These are phyloP conservation scores for Cordilura impudica DNA, from an alignment of 2,888 invertebrate genomes.

Conservation along the genomic window DNA sequence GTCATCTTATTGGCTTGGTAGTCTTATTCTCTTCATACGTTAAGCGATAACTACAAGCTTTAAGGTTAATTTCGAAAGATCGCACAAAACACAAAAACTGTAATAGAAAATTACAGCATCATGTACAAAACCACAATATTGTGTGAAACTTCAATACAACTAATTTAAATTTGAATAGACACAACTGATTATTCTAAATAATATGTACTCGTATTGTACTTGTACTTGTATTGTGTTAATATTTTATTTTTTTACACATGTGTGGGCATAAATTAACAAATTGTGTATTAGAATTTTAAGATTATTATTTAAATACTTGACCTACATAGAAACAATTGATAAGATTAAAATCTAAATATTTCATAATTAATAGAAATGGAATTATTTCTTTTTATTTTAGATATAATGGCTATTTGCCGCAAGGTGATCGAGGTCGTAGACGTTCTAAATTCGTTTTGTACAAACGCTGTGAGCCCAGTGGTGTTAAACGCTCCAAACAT, in stretches of 20 bases:
- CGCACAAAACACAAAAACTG: constrained; percentile 5
- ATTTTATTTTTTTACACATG: no score
- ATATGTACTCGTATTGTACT: not conserved
- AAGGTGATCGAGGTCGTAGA: constrained; percentile 94
- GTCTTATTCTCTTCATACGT: not conserved
- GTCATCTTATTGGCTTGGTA: no score
- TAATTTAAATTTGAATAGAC: constrained; percentile 46
- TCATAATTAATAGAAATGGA: not conserved
- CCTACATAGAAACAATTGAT: not conserved
- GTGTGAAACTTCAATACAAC: constrained; percentile 58
- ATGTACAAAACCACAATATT: not conserved
- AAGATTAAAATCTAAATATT: not conserved
- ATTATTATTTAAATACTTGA: not conserved
- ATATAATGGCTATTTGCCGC: constrained; percentile 96
- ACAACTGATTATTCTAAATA: constrained; percentile 20
- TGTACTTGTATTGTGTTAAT: not conserved
- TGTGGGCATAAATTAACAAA: not conserved
- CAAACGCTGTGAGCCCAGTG: constrained; percentile 91
- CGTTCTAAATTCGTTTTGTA: constrained; percentile 96
- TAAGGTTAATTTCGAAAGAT: constrained; percentile 53
- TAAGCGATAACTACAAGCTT: constrained; percentile 46
- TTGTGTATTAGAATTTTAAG: not conserved
- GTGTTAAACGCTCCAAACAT: constrained; percentile 95
- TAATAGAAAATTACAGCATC: not conserved
- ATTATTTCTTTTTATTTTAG: constrained; percentile 78